A percentile compares a stretch with the other conserved stretches of the same genome.
These are phyloP conservation scores for Lasioglossum zephyrum DNA, from an alignment of 2,888 invertebrate species.

Conservation along the genomic window DNA sequence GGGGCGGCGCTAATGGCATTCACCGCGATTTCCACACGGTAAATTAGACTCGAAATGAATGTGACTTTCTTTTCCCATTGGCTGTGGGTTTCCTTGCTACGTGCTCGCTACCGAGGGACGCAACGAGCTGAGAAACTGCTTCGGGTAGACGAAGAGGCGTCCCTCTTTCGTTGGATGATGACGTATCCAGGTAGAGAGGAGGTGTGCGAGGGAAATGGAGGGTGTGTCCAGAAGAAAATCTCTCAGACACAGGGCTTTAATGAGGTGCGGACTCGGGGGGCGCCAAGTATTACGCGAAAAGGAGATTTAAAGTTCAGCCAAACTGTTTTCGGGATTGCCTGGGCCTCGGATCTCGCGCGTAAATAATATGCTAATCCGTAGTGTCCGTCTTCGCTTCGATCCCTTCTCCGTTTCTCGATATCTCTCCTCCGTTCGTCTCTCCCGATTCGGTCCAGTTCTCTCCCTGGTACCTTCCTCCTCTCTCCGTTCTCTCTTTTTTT, in stretches of 20 bases:
- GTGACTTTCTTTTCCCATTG: constrained; percentile 68
- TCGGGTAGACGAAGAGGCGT: neutral
- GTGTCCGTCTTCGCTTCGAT: constrained; percentile 58
- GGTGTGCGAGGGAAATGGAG: constrained; percentile 26
- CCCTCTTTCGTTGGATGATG: neutral
- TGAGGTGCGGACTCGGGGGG: constrained; percentile 59
- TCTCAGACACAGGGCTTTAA: constrained; percentile 61
- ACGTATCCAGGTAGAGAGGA: constrained; percentile 5
- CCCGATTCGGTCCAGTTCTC: neutral
- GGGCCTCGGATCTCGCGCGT: constrained; percentile 72
- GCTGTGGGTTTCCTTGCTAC: constrained; percentile 46
- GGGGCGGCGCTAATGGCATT: constrained; percentile 53
- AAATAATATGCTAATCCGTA: constrained; percentile 83
- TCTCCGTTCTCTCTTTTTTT: neutral
- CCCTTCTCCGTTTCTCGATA: constrained; percentile 11
- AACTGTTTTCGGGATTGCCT: constrained; percentile 68
- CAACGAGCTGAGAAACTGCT: constrained; percentile 26
- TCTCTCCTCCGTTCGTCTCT: constrained; percentile 22
- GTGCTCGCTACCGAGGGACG: constrained; percentile 43
- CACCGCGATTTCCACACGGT: constrained; percentile 65
- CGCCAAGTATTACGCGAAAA: constrained; percentile 77
- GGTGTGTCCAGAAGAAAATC: constrained; percentile 41
- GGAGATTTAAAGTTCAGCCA: constrained; percentile 82
- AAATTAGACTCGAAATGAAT: constrained; percentile 75
- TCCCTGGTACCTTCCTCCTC: neutral